Evolutionary conservation across 2,113 vertebrate species (phyloP), one percentile per base, ranked within the genome.

Genomic region (Solea senegalensis): DNA sequence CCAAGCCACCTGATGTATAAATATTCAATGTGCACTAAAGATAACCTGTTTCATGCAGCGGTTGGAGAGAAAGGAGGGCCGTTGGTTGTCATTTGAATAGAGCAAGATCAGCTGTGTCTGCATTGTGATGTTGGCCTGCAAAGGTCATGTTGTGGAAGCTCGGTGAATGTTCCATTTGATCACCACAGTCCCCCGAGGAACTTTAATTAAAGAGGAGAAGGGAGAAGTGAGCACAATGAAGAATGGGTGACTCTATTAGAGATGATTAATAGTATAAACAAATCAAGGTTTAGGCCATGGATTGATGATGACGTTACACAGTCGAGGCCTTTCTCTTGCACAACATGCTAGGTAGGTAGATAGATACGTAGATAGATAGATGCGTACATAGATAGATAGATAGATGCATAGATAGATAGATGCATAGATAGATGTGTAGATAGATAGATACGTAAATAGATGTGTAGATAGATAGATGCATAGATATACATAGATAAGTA

Each of bases 11-110:
- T 77, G 78, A 78, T 83, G 82, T 89, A 91, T 90, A 91, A 92
- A 93, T 94, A 92, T 90, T 90, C 86, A 76, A 85, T 89, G 86
- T 48, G 87, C 61, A 76, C 90, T 92, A 92, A 94, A 93, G 91
- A 91, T 91, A 92, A 93, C 88, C 82, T 73, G 56, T 69, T 75
- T 63, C 45, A 44, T 79, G 80, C 13, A 54, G 55, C 40, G 6
- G 67, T 26, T 63, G 76, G 62, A 86, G 71, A 84, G 76, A 81
- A 68, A 56, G 21, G 48, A 74, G 40, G 69, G n/a, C 15, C 57
- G 56, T 74, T 85, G 13, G 51, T 59, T 74, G 52, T 74, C 67
- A 80, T 86, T 87, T 83, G 76, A 87, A 82, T 83, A 78, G 70
- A 75, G 53, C 40, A 71, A 56, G 46, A 59, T 63, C 7, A 51